These are phyloP conservation scores for Macroglossus sobrinus DNA, from an alignment of 2,113 vertebrate species.

Conservation along the genomic window DNA sequence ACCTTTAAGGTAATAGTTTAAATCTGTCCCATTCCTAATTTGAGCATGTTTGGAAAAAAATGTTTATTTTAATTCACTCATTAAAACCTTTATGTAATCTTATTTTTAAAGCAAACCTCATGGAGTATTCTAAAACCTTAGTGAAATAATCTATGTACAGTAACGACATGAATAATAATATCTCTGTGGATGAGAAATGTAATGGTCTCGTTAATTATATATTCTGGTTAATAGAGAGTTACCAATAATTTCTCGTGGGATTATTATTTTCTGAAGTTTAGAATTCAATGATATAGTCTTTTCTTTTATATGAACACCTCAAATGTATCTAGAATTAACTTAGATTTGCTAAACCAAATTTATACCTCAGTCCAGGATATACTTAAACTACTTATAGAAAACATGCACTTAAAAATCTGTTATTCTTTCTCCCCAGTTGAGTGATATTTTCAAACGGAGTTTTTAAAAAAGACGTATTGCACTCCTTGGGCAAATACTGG, in stretches of 20 bases:
- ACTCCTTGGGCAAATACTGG: neutral
- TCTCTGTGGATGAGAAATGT: neutral
- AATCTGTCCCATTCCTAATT: neutral
- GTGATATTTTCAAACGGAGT: neutral
- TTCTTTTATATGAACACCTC: neutral
- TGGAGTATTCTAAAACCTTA: neutral
- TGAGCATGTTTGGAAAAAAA: constrained; percentile 4
- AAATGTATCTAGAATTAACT: constrained; percentile 1
- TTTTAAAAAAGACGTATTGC: neutral
- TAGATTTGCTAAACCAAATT: constrained; percentile 25
- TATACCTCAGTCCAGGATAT: neutral
- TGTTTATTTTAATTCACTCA: neutral
- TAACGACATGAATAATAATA: neutral
- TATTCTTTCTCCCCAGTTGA: neutral
- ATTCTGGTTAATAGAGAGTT: neutral
- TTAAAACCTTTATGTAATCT: neutral
- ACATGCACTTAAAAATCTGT: neutral
- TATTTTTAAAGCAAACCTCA: neutral
- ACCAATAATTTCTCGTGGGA: neutral
- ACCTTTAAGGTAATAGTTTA: constrained; percentile 9
- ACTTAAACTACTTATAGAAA: neutral
- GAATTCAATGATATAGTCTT: neutral
- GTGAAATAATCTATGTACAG: neutral
- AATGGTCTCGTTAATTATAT: neutral
- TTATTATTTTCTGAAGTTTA: constrained; percentile 23